These are phyloP conservation scores for Trachelipus rathkii DNA, from an alignment of 1,140 invertebrate genomes.

Conservation along the genomic window DNA sequence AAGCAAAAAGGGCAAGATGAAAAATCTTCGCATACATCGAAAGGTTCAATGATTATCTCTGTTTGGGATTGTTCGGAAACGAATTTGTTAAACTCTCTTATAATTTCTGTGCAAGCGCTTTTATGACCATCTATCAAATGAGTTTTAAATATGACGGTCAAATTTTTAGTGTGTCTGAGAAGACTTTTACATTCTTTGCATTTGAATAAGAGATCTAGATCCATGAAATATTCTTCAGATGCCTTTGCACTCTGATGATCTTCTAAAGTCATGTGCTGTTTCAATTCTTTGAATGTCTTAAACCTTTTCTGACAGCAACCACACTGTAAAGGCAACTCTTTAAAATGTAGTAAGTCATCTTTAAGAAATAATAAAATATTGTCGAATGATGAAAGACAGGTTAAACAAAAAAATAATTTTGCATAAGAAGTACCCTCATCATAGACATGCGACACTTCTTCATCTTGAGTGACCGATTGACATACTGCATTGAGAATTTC, in stretches of 20 bases:
- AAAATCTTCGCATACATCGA: not conserved
- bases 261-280: not conserved
- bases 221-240: not conserved
- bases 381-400: not conserved
- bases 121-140: not conserved
- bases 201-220: not conserved
- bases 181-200: not conserved
- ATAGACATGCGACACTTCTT: no score
- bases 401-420: not conserved
- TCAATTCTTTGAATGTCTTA: not conserved
- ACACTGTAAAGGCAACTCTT: not conserved
- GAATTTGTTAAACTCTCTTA: not conserved
- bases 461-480: no score
- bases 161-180: not conserved
- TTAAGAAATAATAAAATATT: not conserved
- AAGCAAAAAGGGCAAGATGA: not conserved
- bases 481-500: no score
- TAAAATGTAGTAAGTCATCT: not conserved
- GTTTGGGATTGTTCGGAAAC: not conserved
- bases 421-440: no score
- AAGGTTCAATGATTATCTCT: not conserved
- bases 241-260: not conserved
- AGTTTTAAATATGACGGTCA: conserved; percentile 2
- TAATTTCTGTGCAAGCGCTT: not conserved
- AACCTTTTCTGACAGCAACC: not conserved